Conservation (phyloP, 2,113 vertebrate species). For the Brachyhypopomus gauderio region DNA sequence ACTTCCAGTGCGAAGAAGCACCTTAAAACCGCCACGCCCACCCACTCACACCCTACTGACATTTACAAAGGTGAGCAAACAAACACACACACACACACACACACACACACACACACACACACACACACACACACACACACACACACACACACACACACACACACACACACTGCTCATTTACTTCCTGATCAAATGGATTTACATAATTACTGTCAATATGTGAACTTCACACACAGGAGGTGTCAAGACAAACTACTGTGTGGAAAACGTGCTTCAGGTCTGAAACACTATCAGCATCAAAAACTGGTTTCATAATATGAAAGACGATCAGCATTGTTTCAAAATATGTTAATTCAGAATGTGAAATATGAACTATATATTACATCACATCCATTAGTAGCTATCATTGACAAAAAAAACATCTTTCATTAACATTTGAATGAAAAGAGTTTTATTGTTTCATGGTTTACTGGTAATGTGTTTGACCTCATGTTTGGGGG, state of each 20-base stretch:
- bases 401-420: too few species aligned
- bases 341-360: too few species aligned
- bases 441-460: too few species aligned
- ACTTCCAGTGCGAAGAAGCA: neutral
- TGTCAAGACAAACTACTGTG: neutral
- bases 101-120: neutral
- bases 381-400: too few species aligned
- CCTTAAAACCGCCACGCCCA: neutral
- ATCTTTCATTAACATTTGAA: too few species aligned
- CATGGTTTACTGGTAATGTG: too few species aligned
- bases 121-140: neutral
- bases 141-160: neutral
- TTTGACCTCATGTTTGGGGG: too few species aligned
- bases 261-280: too few species aligned
- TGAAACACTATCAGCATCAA: too few species aligned
- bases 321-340: too few species aligned
- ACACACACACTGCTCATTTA: neutral
- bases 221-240: neutral
- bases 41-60: neutral
- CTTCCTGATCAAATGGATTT: neutral
- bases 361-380: too few species aligned
- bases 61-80: constrained; percentile 4
- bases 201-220: neutral
- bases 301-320: too few species aligned
- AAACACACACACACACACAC: neutral